These are phyloP conservation scores for Psittacula cyanocephala DNA, from an alignment of 2,113 vertebrate species.

Conservation along the genomic window DNA sequence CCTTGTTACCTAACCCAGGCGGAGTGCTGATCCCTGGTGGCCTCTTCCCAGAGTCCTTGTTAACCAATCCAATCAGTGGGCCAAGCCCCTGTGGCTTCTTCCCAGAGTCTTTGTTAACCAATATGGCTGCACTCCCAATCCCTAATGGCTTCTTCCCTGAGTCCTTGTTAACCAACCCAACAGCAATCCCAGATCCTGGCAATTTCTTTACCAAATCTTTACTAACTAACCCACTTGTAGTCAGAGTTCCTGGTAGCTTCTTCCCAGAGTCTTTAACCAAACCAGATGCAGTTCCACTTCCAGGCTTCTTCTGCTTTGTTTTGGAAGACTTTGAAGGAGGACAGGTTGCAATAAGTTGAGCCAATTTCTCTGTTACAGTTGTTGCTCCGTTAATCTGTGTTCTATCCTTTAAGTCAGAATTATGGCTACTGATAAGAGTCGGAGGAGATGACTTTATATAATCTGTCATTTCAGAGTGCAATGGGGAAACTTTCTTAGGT, in stretches of 20 bases:
- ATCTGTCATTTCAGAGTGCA: conserved; percentile 79
- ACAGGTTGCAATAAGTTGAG: conserved; percentile 94
- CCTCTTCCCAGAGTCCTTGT: conserved; percentile 75
- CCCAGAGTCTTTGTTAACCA: conserved; percentile 76
- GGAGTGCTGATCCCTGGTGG: conserved; percentile 62
- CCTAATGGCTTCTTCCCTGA: conserved; percentile 77
- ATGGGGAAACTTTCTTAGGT: conserved; percentile 75
- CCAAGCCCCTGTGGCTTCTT: conserved; percentile 68
- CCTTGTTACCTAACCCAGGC: conserved; percentile 66
- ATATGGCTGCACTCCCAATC: conserved; percentile 60
- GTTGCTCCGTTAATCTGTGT: conserved; percentile 82
- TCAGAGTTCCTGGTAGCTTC: conserved; percentile 60
- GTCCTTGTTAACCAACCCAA: conserved; percentile 76
- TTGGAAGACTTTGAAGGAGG: conserved; percentile 95
- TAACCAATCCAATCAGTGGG: conserved; percentile 72
- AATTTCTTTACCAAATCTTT: conserved; percentile 78
- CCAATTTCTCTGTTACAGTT: conserved; percentile 92
- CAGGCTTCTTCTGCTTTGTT: conserved; percentile 83
- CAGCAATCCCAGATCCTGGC: conserved; percentile 55
- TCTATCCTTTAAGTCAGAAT: conserved; percentile 84
- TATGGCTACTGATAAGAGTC: conserved; percentile 76
- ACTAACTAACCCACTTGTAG: conserved; percentile 54
- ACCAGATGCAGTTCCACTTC: conserved; percentile 43
- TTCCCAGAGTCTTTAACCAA: conserved; percentile 75
- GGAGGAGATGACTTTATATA: conserved; percentile 69